Evolutionary conservation across 2,888 invertebrate species (phyloP).

Genomic region (Lochmaea crataegi): DNA sequence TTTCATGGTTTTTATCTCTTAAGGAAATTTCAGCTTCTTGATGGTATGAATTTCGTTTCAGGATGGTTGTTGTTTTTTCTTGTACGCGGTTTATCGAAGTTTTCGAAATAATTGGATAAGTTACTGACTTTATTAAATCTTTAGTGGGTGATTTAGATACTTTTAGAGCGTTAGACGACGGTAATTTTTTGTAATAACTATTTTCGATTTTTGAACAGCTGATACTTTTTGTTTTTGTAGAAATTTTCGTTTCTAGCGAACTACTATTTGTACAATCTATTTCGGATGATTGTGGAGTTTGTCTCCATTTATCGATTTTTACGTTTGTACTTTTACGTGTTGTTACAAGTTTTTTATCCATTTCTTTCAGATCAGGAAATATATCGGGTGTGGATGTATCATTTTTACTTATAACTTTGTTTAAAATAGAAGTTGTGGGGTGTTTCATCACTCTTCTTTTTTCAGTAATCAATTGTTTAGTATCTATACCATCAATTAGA

Average conservation of each 20-base stretch:
- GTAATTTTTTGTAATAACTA: not conserved
- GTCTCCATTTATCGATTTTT: not conserved
- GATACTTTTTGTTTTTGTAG: not conserved
- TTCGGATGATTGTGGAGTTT: not conserved
- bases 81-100: not conserved
- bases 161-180: not conserved
- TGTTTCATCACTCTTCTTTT: not conserved
- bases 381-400: not conserved
- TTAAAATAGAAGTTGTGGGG: not conserved
- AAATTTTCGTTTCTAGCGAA: not conserved
- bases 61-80: not conserved
- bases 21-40: not conserved
- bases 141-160: not conserved
- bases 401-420: not conserved
- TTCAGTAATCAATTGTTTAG: not conserved
- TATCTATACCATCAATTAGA: not conserved
- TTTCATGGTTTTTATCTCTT: not conserved
- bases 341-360: not conserved
- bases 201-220: not conserved
- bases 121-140: not conserved
- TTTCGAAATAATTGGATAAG: conserved; percentile 6
- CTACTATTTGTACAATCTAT: not conserved
- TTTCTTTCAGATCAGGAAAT: not conserved
- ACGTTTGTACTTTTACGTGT: not conserved
- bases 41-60: not conserved